These are phyloP conservation scores for Parnassius mnemosyne DNA, from an alignment of 2,888 invertebrate genomes.

Conservation along the genomic window DNA sequence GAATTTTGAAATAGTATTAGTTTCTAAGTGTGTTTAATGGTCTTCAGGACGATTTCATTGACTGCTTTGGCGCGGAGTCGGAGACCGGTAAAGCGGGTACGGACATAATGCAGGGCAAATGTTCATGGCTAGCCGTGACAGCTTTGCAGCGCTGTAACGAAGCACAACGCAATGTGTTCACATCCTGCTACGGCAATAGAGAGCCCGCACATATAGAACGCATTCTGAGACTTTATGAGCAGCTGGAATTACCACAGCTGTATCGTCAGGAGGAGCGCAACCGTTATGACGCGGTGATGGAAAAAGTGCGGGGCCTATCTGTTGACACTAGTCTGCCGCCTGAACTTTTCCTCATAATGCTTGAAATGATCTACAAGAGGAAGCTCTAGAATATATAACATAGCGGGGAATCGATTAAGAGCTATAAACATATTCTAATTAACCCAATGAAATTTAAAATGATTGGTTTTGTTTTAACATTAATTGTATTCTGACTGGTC, in stretches of 20 bases:
- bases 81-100: conserved; percentile 93
- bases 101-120: conserved; percentile 96
- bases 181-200: conserved; percentile 85
- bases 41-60: conserved; percentile 91
- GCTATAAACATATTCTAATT: too few relatives aligned
- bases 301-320: conserved; percentile 27
- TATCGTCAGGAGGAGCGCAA: conserved; percentile 87
- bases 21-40: not conserved
- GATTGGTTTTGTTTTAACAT: too few relatives aligned
- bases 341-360: conserved; percentile 85
- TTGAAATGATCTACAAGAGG: conserved; percentile 85
- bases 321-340: conserved; percentile 77
- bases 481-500: too few relatives aligned
- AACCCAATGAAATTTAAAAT: too few relatives aligned
- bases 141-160: conserved; percentile 87
- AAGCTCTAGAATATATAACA: conserved; percentile 22
- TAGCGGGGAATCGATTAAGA: not conserved
- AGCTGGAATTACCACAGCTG: conserved; percentile 83
- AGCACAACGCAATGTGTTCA: conserved; percentile 75
- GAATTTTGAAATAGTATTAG: too few relatives aligned
- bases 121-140: conserved; percentile 94
- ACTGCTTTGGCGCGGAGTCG: conserved; percentile 90
- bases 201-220: conserved; percentile 82
- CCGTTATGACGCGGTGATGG: conserved; percentile 83
- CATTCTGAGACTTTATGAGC: conserved; percentile 68